Percentiles rank a stretch among this genome's conserved stretches.
Conservation (phyloP, 2,888 invertebrate genomes). For the Sesamia inferens region DNA sequence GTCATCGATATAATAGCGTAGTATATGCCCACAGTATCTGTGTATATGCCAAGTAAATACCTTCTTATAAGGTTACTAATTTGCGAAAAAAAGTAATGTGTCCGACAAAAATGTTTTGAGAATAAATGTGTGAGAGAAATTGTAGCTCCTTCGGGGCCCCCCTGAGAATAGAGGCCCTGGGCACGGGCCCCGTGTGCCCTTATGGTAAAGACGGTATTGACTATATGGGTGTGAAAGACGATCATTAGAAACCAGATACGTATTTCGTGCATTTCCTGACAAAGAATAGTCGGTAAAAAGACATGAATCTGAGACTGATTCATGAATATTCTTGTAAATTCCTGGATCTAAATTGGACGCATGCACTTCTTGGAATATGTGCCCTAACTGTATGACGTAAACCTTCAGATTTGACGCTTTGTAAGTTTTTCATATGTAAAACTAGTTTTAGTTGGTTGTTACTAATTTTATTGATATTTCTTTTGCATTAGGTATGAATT, state of each 20-base stretch:
- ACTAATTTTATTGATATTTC: slow-evolving; percentile 5
- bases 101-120: no score
- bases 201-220: no score
- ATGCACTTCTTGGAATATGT: slow-evolving; percentile 52
- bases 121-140: no score
- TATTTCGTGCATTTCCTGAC: slow-evolving; percentile 1
- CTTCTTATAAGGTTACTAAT: no score
- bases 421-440: background rate
- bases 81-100: no score
- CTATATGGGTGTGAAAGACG: no score
- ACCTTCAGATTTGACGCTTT: slow-evolving; percentile 9
- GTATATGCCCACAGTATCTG: no score
- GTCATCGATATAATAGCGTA: no score
- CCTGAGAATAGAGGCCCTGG: no score
- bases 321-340: slow-evolving; percentile 45
- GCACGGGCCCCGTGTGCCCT: no score
- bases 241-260: background rate
- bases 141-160: no score
- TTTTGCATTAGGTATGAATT: slow-evolving; percentile 1
- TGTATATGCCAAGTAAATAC: no score
- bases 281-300: slow-evolving; percentile 4
- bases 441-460: background rate
- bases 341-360: slow-evolving; percentile 40
- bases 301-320: slow-evolving; percentile 40
- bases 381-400: slow-evolving; percentile 31